A percentile compares a stretch with the other conserved stretches of the same genome.
Evolutionary conservation across 2,797 vertebrate genomes (phyloP).

Genomic region (Xiphophorus birchmanni): DNA sequence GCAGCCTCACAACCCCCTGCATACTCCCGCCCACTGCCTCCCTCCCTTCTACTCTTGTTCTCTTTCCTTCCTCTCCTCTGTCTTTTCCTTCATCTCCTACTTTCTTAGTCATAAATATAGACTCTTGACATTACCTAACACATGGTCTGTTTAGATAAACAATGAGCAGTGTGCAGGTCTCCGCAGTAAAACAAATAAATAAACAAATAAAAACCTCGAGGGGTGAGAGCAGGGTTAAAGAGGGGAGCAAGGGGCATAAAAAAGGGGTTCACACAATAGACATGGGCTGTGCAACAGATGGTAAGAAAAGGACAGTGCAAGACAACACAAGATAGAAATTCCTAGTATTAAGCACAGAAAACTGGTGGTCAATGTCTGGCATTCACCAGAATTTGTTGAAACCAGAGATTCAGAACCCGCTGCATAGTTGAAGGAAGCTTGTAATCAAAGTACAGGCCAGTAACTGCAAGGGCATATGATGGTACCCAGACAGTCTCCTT

Average conservation of each 20-base stretch:
- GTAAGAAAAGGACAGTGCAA: constrained; percentile 2
- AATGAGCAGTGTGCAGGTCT: constrained; percentile 74
- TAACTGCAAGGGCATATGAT: constrained; percentile 54
- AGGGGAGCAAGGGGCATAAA: constrained; percentile 34
- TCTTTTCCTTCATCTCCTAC: constrained; percentile 49
- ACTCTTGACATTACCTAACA: constrained; percentile 73
- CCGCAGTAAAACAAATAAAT: constrained; percentile 60
- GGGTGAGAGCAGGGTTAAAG: constrained; percentile 55
- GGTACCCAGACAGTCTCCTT: constrained; percentile 54
- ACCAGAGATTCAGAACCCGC: constrained; percentile 30
- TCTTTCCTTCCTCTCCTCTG: constrained; percentile 33
- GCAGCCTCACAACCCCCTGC: constrained; percentile 76
- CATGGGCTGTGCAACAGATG: constrained; percentile 16
- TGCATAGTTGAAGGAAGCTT: constrained; percentile 33
- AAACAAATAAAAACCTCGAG: constrained; percentile 44
- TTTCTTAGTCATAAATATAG: constrained; percentile 73
- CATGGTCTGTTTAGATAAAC: constrained; percentile 78
- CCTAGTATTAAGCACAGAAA: constrained; percentile 4
- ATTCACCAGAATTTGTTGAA: constrained; percentile 34
- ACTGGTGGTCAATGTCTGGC: not conserved
- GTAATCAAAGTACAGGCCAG: constrained; percentile 45
- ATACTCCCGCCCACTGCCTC: constrained; percentile 80
- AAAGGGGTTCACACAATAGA: constrained; percentile 2
- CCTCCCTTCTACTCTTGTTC: constrained; percentile 33
- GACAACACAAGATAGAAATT: not conserved